Evolutionary conservation across 2,888 invertebrate species (phyloP).

Genomic region (Tyria jacobaeae): DNA sequence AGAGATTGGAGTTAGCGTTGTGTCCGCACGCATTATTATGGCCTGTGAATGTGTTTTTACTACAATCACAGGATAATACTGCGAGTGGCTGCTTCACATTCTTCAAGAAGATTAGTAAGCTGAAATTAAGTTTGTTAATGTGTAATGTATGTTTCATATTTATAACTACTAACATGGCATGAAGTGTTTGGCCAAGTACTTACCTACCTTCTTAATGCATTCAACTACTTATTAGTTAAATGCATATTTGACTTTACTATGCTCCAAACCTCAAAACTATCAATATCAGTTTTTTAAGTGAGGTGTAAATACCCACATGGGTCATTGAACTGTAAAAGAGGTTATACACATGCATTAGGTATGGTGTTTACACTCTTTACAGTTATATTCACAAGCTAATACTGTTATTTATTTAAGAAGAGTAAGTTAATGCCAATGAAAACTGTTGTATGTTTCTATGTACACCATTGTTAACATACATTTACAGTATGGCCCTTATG

Average conservation of each 20-base stretch:
- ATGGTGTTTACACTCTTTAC: slow-evolving; percentile 58
- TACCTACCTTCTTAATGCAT: background rate
- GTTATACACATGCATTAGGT: slow-evolving; percentile 56
- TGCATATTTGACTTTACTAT: background rate
- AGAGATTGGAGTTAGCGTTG: slow-evolving; percentile 27
- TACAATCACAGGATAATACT: slow-evolving; percentile 96
- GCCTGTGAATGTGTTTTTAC: slow-evolving; percentile 90
- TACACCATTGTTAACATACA: background rate
- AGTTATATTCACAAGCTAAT: slow-evolving; percentile 33
- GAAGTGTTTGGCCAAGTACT: background rate
- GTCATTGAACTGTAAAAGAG: slow-evolving; percentile 76
- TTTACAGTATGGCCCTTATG: background rate
- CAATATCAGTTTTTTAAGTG: slow-evolving; percentile 24
- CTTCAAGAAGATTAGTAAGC: slow-evolving; percentile 18
- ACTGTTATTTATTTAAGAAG: slow-evolving; percentile 18
- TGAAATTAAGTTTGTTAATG: background rate
- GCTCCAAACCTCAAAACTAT: background rate
- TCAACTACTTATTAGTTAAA: background rate
- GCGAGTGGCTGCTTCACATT: slow-evolving; percentile 87
- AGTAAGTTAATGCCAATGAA: too few species aligned
- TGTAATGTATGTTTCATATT: background rate
- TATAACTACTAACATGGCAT: background rate
- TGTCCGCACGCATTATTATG: slow-evolving; percentile 88
- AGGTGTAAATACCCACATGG: slow-evolving; percentile 63
- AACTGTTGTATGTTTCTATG: too few species aligned